A percentile compares a stretch with the other conserved stretches of the same genome.
Evolutionary conservation across 2,113 vertebrate species (phyloP).

Genomic region (Oreotragus oreotragus): DNA sequence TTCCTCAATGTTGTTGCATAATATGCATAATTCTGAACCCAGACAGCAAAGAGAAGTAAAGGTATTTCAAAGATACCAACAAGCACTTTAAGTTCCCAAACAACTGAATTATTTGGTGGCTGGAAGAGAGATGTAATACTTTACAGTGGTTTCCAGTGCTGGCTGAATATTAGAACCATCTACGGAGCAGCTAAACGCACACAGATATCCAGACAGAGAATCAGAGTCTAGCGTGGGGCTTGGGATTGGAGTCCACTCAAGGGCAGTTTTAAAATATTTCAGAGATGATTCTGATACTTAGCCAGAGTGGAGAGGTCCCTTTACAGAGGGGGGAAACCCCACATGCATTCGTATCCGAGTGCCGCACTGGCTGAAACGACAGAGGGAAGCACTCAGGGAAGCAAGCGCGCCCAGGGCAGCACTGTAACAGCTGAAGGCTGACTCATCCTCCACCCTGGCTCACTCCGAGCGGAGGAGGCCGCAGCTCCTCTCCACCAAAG

Average conservation of each 20-base stretch:
- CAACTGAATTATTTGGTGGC: background rate
- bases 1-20: background rate
- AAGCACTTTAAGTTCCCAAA: background rate
- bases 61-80: background rate
- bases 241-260: background rate
- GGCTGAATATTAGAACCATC: background rate
- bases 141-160: background rate
- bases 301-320: background rate
- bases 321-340: background rate
- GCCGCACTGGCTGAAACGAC: background rate
- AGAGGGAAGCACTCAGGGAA: background rate
- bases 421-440: background rate
- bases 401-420: background rate
- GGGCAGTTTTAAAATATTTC: background rate
- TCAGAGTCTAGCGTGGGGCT: background rate
- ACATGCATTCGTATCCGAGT: background rate
- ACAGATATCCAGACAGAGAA: background rate
- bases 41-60: background rate
- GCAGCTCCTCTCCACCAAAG: background rate
- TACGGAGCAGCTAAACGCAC: background rate
- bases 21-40: background rate
- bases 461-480: background rate
- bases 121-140: background rate
- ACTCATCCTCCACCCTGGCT: background rate
- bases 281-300: background rate